phyloP scores from a whole-genome alignment of 2,797 vertebrate genomes.

The Pseudochirops corinnae region DNA sequence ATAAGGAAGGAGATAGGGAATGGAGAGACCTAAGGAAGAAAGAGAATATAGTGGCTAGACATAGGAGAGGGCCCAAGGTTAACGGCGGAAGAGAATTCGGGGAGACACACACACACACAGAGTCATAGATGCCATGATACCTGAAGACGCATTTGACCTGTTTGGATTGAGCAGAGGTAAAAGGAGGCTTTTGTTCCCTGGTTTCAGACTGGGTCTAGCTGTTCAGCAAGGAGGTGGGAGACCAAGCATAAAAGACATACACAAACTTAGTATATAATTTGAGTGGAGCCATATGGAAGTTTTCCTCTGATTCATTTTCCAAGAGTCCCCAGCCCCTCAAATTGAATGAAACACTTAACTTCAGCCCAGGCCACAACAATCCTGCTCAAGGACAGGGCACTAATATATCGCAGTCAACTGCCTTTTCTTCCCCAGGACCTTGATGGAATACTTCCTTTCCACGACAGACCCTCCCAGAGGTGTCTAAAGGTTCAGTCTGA shows the following conservation, averaged over 20 bases:
- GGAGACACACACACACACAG: neutral
- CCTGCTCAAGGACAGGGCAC: neutral
- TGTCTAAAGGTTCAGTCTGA: neutral
- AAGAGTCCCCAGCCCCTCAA: neutral
- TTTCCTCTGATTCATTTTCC: neutral
- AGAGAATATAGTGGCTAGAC: neutral
- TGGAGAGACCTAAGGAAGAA: neutral
- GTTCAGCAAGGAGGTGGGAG: neutral
- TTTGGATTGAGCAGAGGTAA: neutral
- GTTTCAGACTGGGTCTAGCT: neutral
- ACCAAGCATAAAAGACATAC: neutral
- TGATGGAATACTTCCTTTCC: conserved; percentile 1
- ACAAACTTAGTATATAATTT: neutral
- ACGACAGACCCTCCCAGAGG: neutral
- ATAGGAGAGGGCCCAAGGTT: neutral
- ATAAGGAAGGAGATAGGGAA: neutral
- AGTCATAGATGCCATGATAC: neutral
- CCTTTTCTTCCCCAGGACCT: neutral
- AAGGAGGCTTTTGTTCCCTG: neutral
- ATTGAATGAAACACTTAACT: neutral
- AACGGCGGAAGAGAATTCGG: neutral
- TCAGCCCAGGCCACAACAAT: neutral
- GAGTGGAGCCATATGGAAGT: neutral
- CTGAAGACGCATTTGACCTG: neutral
- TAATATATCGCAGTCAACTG: neutral